phyloP scores from a whole-genome alignment of 2,113 vertebrate genomes.

The Accipiter virgatus region DNA sequence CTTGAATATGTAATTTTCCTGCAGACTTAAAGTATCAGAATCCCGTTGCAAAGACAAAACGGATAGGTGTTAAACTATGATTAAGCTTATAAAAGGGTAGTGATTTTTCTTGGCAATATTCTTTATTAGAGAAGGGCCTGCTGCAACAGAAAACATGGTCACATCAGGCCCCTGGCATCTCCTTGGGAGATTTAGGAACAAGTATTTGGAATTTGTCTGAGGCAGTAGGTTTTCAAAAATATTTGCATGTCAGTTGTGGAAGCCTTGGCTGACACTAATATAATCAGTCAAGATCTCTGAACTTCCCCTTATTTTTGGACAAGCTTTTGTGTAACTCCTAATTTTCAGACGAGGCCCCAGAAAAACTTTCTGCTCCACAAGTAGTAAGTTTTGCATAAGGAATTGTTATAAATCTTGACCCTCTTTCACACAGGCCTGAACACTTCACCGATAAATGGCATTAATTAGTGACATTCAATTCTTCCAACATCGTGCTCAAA shows the following conservation, averaged over 20 bases:
- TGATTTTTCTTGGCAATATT: not conserved
- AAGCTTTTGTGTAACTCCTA: not conserved
- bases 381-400: not conserved
- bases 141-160: not conserved
- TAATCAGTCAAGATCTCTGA: not conserved
- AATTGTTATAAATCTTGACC: not conserved
- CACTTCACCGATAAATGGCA: not conserved
- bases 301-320: not conserved
- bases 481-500: not conserved
- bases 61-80: not conserved
- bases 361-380: not conserved
- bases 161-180: not conserved
- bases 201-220: not conserved
- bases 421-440: not conserved
- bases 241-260: not conserved
- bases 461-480: not conserved
- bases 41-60: not conserved
- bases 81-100: not conserved
- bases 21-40: not conserved
- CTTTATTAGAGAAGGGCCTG: not conserved
- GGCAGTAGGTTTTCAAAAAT: not conserved
- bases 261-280: not conserved
- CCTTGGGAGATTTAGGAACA: not conserved
- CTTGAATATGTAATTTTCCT: not conserved
- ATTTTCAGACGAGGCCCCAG: not conserved